These are phyloP conservation scores for Otus sunia DNA, from an alignment of 2,113 vertebrate genomes.

Conservation along the genomic window DNA sequence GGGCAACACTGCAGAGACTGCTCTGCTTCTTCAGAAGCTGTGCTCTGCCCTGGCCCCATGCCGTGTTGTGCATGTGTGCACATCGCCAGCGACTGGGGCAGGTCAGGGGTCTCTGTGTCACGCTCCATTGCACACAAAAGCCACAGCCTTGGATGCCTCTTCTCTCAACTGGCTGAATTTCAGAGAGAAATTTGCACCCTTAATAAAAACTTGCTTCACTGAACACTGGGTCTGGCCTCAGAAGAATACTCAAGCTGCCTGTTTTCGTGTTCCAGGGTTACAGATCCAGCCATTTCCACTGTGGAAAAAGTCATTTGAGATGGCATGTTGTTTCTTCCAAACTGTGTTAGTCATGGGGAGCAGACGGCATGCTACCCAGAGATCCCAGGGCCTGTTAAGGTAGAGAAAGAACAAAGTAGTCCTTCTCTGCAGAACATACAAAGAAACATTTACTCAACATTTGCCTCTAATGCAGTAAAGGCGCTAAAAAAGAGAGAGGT, in stretches of 20 bases:
- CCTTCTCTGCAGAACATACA: constrained; percentile 20
- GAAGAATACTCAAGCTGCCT: constrained; percentile 4
- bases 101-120: neutral
- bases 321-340: constrained; percentile 26
- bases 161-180: neutral
- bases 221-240: neutral
- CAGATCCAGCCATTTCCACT: constrained; percentile 32
- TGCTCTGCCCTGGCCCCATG: neutral
- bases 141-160: neutral
- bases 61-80: neutral
- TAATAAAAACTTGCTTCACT: neutral
- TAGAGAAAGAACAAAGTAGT: constrained; percentile 33
- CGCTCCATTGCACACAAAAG: neutral
- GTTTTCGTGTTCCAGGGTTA: constrained; percentile 1
- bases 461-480: neutral
- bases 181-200: constrained; percentile 27
- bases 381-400: neutral
- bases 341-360: constrained; percentile 49
- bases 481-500: neutral
- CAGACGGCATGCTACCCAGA: neutral
- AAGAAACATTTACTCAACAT: neutral
- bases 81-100: neutral
- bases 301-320: constrained; percentile 59
- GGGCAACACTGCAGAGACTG: neutral
- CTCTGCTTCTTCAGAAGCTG: neutral